These are phyloP conservation scores for Excalfactoria chinensis DNA, from an alignment of 2,113 vertebrate species.

Conservation along the genomic window DNA sequence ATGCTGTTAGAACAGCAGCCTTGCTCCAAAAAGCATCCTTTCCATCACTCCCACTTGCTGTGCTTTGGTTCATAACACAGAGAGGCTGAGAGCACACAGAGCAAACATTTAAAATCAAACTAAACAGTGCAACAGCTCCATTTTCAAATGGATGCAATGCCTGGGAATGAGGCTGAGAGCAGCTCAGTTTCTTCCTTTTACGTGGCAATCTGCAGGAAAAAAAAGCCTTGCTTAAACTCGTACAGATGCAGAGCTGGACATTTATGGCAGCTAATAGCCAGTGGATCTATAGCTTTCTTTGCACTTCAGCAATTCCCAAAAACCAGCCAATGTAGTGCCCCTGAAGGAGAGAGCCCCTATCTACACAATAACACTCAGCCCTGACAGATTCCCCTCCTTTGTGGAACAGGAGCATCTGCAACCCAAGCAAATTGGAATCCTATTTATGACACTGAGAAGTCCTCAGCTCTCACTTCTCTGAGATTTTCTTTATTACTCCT, in stretches of 20 bases:
- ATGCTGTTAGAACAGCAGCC: background rate
- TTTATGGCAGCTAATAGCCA: background rate
- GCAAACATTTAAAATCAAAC: background rate
- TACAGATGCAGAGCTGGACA: background rate
- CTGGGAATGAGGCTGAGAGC: background rate
- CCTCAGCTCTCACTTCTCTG: accelerated
- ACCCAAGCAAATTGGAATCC: background rate
- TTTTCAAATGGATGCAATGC: background rate
- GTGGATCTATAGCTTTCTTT: background rate
- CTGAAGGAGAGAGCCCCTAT: background rate
- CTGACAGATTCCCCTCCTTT: background rate
- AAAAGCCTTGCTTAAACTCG: background rate
- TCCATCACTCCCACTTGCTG: background rate
- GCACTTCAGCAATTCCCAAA: background rate
- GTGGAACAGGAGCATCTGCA: accelerated
- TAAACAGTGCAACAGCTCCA: background rate
- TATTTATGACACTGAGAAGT: accelerated
- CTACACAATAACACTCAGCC: background rate
- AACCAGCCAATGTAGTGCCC: accelerated
- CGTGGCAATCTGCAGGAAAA: background rate
- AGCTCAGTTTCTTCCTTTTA: background rate
- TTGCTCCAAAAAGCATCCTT: background rate
- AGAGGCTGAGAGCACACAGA: background rate
- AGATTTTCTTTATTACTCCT: background rate
- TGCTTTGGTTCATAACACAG: background rate